Percentiles rank a stretch among this genome's conserved stretches.
Evolutionary conservation across 2,888 invertebrate species (phyloP).

Genomic region (Perdita meconis): DNA sequence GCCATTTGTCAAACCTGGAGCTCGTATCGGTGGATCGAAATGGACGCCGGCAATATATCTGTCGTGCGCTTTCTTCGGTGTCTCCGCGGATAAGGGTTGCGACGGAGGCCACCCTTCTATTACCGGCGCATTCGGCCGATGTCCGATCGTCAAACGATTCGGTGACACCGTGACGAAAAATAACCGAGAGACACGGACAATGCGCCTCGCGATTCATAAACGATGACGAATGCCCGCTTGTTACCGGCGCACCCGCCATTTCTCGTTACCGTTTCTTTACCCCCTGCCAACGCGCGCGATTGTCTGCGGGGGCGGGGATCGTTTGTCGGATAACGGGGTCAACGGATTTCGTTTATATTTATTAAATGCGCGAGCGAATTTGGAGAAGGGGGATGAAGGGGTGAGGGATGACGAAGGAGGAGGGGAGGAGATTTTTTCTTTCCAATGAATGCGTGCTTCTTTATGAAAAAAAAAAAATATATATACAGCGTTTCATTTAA

Average conservation of each 20-base stretch:
- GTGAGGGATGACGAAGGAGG: too few species aligned
- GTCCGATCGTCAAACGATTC: slow-evolving; percentile 23
- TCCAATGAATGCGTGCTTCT: too few species aligned
- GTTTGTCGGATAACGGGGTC: slow-evolving; percentile 43
- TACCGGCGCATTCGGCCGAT: slow-evolving; percentile 16
- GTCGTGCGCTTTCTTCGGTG: slow-evolving; percentile 43
- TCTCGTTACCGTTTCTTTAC: slow-evolving; percentile 47
- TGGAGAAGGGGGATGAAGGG: too few species aligned
- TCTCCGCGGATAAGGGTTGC: slow-evolving; percentile 35
- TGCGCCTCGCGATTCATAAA: slow-evolving; percentile 37
- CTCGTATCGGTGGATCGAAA: slow-evolving; percentile 44
- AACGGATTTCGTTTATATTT: slow-evolving; percentile 22
- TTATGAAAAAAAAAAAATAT: too few species aligned
- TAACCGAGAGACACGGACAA: slow-evolving; percentile 28
- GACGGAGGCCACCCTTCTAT: slow-evolving; percentile 24
- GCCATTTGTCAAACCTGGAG: slow-evolving; percentile 52
- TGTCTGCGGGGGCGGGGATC: background rate
- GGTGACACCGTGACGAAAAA: slow-evolving; percentile 29
- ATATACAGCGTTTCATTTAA: too few species aligned
- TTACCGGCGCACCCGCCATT: slow-evolving; percentile 39
- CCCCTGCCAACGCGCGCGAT: background rate
- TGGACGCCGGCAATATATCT: slow-evolving; percentile 43
- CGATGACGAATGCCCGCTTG: slow-evolving; percentile 41
- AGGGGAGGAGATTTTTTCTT: slow-evolving; percentile 4
- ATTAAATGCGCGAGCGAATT: too few species aligned